A percentile compares a stretch with the other conserved stretches of the same genome.
These are phyloP conservation scores for Poeciliopsis gracilis DNA, from an alignment of 2,797 vertebrate genomes.

Conservation along the genomic window DNA sequence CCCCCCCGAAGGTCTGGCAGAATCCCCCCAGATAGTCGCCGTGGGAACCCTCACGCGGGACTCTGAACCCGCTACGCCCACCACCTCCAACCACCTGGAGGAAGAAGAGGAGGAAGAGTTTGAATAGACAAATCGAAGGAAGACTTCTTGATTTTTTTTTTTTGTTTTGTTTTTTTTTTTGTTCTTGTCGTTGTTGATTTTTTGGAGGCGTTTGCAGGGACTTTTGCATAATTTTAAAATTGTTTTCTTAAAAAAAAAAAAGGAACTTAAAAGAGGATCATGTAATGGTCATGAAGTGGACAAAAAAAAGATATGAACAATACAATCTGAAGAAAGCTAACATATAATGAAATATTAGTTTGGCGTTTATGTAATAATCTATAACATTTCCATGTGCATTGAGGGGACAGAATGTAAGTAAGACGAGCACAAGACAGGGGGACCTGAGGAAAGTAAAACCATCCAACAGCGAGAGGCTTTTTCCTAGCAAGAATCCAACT, in stretches of 20 bases:
- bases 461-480: slow-evolving; percentile 61
- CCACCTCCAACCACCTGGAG: slow-evolving; percentile 94
- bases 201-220: slow-evolving; percentile 60
- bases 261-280: slow-evolving; percentile 67
- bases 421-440: slow-evolving; percentile 75
- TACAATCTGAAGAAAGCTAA: slow-evolving; percentile 70
- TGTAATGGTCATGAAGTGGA: slow-evolving; percentile 74
- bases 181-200: slow-evolving; percentile 29
- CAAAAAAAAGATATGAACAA: slow-evolving; percentile 63
- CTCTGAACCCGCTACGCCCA: slow-evolving; percentile 95
- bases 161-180: slow-evolving; percentile 25
- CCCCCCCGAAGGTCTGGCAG: slow-evolving; percentile 88
- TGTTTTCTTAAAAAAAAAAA: slow-evolving; percentile 45
- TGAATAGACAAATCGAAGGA: slow-evolving; percentile 64
- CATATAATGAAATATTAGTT: slow-evolving; percentile 70
- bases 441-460: slow-evolving; percentile 60
- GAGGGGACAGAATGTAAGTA: slow-evolving; percentile 52
- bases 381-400: slow-evolving; percentile 54
- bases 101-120: slow-evolving; percentile 85
- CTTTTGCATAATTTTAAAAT: slow-evolving; percentile 49
- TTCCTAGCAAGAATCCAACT: slow-evolving; percentile 75
- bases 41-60: slow-evolving; percentile 93
- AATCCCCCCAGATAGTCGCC: slow-evolving; percentile 94
- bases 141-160: slow-evolving; percentile 58
- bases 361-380: slow-evolving; percentile 73